Conservation (phyloP, 1,140 invertebrate genomes). For the Chironomus tepperi region DNA sequence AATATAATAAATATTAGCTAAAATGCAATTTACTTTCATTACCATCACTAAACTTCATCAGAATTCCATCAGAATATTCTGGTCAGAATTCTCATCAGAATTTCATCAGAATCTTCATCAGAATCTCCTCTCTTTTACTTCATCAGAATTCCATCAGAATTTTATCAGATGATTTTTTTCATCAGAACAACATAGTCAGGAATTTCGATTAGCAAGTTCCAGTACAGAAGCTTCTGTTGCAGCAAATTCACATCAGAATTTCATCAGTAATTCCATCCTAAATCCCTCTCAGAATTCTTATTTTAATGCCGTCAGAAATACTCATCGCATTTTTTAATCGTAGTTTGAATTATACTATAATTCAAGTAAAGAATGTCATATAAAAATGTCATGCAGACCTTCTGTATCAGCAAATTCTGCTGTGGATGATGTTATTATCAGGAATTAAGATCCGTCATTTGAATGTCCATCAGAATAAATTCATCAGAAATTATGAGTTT, state of each 20-base stretch:
- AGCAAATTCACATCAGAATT: neutral
- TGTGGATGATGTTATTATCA: too few relatives aligned
- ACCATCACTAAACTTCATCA: neutral
- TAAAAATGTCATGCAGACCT: too few relatives aligned
- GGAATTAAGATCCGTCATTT: too few relatives aligned
- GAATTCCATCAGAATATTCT: neutral
- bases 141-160: neutral
- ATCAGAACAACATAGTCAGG: neutral
- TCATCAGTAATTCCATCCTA: neutral
- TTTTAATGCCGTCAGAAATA: neutral
- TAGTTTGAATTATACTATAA: too few relatives aligned
- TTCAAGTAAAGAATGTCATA: too few relatives aligned
- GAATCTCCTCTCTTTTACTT: too few relatives aligned
- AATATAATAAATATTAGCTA: neutral
- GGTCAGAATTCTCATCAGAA: neutral
- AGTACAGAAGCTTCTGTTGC: neutral
- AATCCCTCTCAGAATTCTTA: neutral
- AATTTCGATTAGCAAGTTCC: neutral
- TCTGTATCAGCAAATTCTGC: too few relatives aligned
- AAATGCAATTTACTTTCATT: slow-evolving; percentile 1
- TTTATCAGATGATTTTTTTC: neutral
- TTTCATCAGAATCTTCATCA: neutral
- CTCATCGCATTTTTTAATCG: too few relatives aligned
- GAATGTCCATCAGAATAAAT: too few relatives aligned
- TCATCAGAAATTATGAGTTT: too few relatives aligned